Percentiles rank a stretch among this genome's conserved stretches.
Evolutionary conservation across 92 coral and sea anemone species (phyloP).

Genomic region (Chrysogorgia sp.): DNA sequence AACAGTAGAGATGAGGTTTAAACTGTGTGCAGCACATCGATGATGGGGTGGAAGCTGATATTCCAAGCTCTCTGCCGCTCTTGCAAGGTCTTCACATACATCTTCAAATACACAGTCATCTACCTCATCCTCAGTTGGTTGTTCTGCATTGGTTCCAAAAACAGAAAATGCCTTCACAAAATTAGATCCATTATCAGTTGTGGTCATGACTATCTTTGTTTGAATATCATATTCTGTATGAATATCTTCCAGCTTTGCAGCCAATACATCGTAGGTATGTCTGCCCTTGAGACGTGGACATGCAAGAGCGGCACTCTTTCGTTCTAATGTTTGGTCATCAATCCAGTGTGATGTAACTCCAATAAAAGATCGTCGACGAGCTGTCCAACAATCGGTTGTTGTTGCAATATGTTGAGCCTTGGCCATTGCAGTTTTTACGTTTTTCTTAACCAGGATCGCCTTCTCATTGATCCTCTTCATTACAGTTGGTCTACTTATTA

Average conservation of each 20-base stretch:
- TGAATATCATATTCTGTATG: slow-evolving; percentile 2
- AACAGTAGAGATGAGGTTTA: slow-evolving; percentile 4
- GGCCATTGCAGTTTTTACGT: not conserved
- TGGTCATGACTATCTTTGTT: not conserved
- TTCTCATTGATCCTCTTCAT: slow-evolving; percentile 6
- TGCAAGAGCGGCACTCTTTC: slow-evolving; percentile 9
- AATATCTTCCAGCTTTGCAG: too few relatives aligned
- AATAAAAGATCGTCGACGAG: slow-evolving; percentile 1
- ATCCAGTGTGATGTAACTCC: too few relatives aligned
- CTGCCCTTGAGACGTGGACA: slow-evolving; percentile 27
- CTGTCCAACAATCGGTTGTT: slow-evolving; percentile 23
- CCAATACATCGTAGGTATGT: too few relatives aligned
- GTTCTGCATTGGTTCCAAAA: not conserved
- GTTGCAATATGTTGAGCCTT: slow-evolving; percentile 15
- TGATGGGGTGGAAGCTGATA: slow-evolving; percentile 19
- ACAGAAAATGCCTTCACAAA: slow-evolving; percentile 16
- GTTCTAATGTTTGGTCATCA: not conserved
- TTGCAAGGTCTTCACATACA: not conserved
- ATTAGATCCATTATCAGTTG: slow-evolving; percentile 15
- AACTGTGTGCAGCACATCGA: slow-evolving; percentile 3
- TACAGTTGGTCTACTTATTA: slow-evolving; percentile 14
- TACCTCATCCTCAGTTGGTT: too few relatives aligned
- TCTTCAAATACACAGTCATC: too few relatives aligned
- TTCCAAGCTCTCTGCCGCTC: not conserved
- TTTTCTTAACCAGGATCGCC: slow-evolving; percentile 1